Base-by-base conservation (phyloP, 1,140 invertebrate genomes). In the Aphaenogaster ashmeadi region DNA sequence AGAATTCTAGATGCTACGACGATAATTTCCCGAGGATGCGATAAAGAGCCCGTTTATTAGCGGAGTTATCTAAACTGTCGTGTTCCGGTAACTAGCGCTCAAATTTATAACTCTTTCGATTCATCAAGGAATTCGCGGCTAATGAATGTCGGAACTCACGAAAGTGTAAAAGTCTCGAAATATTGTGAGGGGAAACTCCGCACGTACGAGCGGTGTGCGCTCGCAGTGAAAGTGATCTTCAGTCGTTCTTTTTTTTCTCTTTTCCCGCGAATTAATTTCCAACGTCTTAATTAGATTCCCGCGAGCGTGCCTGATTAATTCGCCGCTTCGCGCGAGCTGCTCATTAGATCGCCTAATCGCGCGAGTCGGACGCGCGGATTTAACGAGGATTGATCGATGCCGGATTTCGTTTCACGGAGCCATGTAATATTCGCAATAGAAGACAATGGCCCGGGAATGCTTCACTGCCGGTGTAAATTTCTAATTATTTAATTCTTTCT, bases 141-240 rank as follows among this genome's bases (percentile, higher is more conserved):
- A 75, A 83, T 44, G 38, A 60, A 18, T 15, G 7, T 83, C 27
- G 36, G 64, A 56, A 36, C 27, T 84, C 54, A 84, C n/a, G 69
- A 84, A 84, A 84, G 80, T 84, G 69, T 84, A 84, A 75, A 62
- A 47, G 27, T 62, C 38, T 60, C 27, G 36, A 58, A 58, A 54
- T 21, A 38, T 13, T 15, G n/a, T 13, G 27, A 27, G 27, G 69
- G 18, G 56, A 84, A 84, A 75, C 80, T 27, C 18, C 27, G 27
- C 47, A 44, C 15, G 41, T 15, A 36, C 18, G 64, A 71, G 52
- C 50, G 27, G 38, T 7, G 52, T n/a, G 13, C 36, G 38, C 27
- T 27, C 21, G n/a, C 38, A 72, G 66, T 58, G 80, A 84, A 84
- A 84, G 80, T 81, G 33, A 69, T 83, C 52, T 38, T 69, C 36